Evolutionary conservation across 2,888 invertebrate species (phyloP).

Genomic region (Subacronicta megacephala): DNA sequence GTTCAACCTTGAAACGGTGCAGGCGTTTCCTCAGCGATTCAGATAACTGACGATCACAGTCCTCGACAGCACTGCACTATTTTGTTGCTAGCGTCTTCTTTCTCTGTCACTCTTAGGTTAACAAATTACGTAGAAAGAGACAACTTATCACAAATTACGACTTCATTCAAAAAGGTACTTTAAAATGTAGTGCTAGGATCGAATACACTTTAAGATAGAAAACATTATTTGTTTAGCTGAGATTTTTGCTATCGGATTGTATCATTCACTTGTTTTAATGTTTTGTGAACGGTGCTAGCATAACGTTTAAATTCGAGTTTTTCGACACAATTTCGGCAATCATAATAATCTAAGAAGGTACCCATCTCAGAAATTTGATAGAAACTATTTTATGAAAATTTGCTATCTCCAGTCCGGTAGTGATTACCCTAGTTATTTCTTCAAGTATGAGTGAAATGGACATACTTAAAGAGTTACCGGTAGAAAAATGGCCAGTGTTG

Average conservation of each 20-base stretch:
- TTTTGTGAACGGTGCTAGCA: background rate
- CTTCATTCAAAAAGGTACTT: conserved; percentile 1
- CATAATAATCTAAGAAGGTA: no score
- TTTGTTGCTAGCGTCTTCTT: background rate
- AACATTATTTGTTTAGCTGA: background rate
- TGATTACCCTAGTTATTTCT: background rate
- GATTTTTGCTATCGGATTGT: background rate
- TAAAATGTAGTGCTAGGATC: background rate
- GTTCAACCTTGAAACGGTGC: no score
- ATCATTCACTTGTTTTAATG: background rate
- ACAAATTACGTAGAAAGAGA: no score
- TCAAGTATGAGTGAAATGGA: conserved; percentile 23
- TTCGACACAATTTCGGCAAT: no score
- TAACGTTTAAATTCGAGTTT: background rate
- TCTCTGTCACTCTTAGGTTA: background rate
- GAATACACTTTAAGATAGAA: background rate
- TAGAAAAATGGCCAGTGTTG: conserved; percentile 55
- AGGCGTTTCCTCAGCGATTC: no score
- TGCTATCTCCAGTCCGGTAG: no score
- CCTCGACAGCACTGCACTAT: background rate
- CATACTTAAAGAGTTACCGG: conserved; percentile 49
- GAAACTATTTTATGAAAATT: no score
- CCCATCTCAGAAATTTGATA: no score
- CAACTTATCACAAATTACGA: no score
- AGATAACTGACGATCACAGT: background rate